Evolutionary conservation across 64 coral and sea anemone genomes (phyloP), one percentile per base, ranked within the genome.

Genomic region (Stylophora pistillata): DNA sequence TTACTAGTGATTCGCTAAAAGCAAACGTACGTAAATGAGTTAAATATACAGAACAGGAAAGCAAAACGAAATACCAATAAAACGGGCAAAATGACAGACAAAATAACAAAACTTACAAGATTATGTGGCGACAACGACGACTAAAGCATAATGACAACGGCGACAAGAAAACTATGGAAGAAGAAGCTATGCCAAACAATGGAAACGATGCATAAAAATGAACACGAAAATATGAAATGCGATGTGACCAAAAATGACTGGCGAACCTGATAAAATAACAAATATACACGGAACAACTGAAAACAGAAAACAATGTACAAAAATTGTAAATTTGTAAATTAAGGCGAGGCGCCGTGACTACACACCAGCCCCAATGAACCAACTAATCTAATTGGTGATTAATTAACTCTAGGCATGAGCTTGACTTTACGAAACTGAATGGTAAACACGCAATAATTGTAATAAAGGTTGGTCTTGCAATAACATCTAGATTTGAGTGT

Each of bases 381-480:
- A 73, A 33, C 27, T 73, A 73, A 73, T 26, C 71, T 73, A 73
- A 33, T 11, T 73, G 71, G 29, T 73, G 27, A 73, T 73, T 73
- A 73, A 26, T 30, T 73, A 30, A 73, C 71, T 73, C 14, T 30
- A 73, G 71, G 33, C 25, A 73, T 30, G 71, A 73, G 71, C 58
- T 60, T 4, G 58, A 15, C 58, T 18, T 60, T 60, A 60, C 13
- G 1, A 15, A 60, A 60, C 2, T 60, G 58, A 60, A 13, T 60
- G 13, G 58, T 60, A 60, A 60, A 60, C 58, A 60, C 12, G 71
- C 71, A 73, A 73, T 26, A 73, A 26, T 29, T 73, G 30, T 15
- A 73, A 30, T 73, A 73, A 73, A 73, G 71, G 33, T 73, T 73
- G 30, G n/a, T n/a, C n/a, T n/a, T n/a, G n/a, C n/a, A n/a, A 73